These are phyloP conservation scores for Delichon dasypus DNA, from an alignment of 2,797 vertebrate species.

Conservation along the genomic window DNA sequence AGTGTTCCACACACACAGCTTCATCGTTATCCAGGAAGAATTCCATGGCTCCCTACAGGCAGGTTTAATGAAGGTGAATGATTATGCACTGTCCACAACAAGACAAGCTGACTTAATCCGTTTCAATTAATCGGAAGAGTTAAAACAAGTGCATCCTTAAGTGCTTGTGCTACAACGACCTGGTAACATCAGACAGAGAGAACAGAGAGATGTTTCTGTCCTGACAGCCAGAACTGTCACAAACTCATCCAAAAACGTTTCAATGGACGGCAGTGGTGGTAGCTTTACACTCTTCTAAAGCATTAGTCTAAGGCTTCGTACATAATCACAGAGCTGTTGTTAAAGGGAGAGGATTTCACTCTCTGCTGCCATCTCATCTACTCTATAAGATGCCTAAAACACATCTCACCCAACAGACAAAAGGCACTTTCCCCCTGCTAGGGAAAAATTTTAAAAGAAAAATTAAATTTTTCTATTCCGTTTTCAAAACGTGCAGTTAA, in stretches of 20 bases:
- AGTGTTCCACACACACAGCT: neutral
- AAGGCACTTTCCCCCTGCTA: neutral
- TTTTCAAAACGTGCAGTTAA: neutral
- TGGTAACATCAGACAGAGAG: neutral
- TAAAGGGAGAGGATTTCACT: neutral
- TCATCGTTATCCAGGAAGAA: neutral
- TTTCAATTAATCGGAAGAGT: neutral
- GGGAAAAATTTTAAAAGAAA: neutral
- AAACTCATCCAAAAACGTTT: neutral
- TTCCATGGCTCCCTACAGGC: neutral
- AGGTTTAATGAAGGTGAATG: neutral
- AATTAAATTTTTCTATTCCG: neutral
- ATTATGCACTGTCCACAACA: neutral
- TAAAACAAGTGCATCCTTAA: neutral
- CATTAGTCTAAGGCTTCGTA: neutral
- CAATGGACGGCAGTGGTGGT: neutral
- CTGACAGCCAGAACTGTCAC: neutral
- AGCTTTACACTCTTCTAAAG: neutral
- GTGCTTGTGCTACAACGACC: neutral
- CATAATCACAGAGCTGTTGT: neutral
- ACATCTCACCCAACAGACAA: neutral
- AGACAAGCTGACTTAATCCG: neutral
- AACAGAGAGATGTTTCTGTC: neutral
- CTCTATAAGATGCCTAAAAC: neutral
- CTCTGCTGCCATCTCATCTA: neutral